Percentiles rank a stretch among this genome's conserved stretches.
phyloP scores from a whole-genome alignment of 2,113 vertebrate species.

The Ginglymostoma cirratum region DNA sequence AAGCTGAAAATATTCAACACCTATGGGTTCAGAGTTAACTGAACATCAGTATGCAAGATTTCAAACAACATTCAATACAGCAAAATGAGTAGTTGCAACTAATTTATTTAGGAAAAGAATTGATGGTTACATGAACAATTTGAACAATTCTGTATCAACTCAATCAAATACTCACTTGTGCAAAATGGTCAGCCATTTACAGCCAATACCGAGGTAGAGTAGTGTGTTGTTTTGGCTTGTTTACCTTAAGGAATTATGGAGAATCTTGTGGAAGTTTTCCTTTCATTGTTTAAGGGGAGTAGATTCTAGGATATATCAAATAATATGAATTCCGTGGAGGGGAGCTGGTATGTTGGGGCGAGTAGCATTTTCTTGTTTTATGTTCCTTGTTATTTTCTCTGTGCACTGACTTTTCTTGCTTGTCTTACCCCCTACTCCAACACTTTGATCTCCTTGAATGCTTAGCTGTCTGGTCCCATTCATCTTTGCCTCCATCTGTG shows the following conservation, averaged over 20 bases:
- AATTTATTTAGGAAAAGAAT: neutral
- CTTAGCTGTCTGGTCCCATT: neutral
- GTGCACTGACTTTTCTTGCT: neutral
- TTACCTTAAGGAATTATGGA: neutral
- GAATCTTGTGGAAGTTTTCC: neutral
- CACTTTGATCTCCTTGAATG: neutral
- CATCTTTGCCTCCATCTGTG: neutral
- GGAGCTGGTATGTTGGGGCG: neutral
- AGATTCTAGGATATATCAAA: neutral
- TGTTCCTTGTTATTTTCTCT: neutral
- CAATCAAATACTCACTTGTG: neutral
- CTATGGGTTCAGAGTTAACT: too few relatives aligned
- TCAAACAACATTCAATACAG: neutral
- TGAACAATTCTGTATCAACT: neutral
- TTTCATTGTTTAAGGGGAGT: neutral
- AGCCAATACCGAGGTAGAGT: neutral
- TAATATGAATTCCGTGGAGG: neutral
- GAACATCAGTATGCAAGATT: neutral
- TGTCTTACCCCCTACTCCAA: neutral
- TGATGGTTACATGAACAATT: neutral
- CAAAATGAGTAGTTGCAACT: neutral
- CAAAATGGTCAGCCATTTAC: neutral
- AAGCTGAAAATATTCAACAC: too few relatives aligned
- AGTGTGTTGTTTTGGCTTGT: neutral
- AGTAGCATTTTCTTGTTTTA: neutral